Evolutionary conservation across 2,888 invertebrate genomes (phyloP), one percentile per base, ranked within the genome.

Genomic region (Entomobrya multifasciata): DNA sequence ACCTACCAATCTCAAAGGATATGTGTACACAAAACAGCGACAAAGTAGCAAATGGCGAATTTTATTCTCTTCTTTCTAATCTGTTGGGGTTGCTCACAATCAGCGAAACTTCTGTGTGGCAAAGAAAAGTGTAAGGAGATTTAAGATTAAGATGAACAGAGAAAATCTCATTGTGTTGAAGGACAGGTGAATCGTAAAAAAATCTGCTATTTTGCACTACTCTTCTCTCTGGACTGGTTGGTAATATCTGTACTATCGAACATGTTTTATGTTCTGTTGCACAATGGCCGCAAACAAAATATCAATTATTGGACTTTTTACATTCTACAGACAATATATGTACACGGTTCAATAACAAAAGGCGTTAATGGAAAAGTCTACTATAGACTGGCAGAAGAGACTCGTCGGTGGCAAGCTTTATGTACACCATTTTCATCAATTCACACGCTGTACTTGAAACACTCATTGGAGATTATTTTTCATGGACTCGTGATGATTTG

Each of bases 31-130:
- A 36, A 41, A 55, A 52, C 17, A 57, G 57, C 57, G 41, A 76
- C 57, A 76, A 76, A 76, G 57, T 57, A 76, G 76, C 76, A 41
- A 76, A 76, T 36, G 8, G n/a, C n/a, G n/a, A 6, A 65, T 72
- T 72, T 72, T 44, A 72, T 72, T 49, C 47, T 72, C 72, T 47
- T 57, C 60, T 62, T 30, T 30, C 60, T 0, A 20, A 60, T 25
- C 20, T 55, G 6, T 6, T 6, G 1, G 57, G 57, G 5, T 60
- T 60, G 15, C 15, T 60, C 17, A 62, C 30, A 30, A 22, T 36
- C 15, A 62, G 36, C 36, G 8, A 36, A 36, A 36, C 30, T 36
- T 36, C 36, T 62, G 36, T 62, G 57, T 57, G 57, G 36, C 36
- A 36, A 36, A 36, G 4, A 36, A 36, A 36, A 36, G 8, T 57